Evolutionary conservation across 2,888 invertebrate genomes (phyloP), one percentile per base, ranked within the genome.

Genomic region (Platypus cylindrus): DNA sequence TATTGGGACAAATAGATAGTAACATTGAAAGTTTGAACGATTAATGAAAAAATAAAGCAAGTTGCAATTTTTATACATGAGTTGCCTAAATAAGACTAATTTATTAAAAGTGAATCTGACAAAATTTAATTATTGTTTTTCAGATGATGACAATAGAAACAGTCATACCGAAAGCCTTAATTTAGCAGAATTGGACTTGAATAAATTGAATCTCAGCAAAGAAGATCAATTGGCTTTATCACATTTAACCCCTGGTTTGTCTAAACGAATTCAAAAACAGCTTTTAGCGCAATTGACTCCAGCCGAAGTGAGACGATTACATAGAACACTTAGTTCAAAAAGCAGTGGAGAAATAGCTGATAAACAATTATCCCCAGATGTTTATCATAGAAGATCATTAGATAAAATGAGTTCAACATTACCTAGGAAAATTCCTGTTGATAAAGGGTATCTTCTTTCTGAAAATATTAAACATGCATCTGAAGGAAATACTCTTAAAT

Each of bases 231-330:
- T 74, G 54, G 73, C 77, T 43, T 63, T 78, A 46, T 76, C 75
- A 15, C 75, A 71, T 47, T 67, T 79, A 46, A 78, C 79, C 47
- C 79, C 79, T 18, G 78, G 73, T 45, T 65, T 79, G 48, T 75
- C 78, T 45, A 73, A 75, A 49, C 71, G 77, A 25, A 73, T 78
- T 54, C 78, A 78, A 64, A 74, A 71, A 40, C 78, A 78, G 59
- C 64, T 79, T 48, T 64, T 79, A 37, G 74, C 77, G 46, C 75
- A 76, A 56, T 58, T 79, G 53, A 76, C 78, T 45, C 75, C 78
- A 2, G 73, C 71, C 40, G 78, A 79, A 63, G 75, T 75, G 17
- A 67, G 71, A 49, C 66, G 70, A 49, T 58, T 79, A 46, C 75
- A 77, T 38, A 70, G 78, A 49, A 78, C 78, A 37, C 64, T 78